These are phyloP conservation scores for Acipenser oxyrinchus DNA, from an alignment of 2,797 vertebrate species.

Conservation along the genomic window DNA sequence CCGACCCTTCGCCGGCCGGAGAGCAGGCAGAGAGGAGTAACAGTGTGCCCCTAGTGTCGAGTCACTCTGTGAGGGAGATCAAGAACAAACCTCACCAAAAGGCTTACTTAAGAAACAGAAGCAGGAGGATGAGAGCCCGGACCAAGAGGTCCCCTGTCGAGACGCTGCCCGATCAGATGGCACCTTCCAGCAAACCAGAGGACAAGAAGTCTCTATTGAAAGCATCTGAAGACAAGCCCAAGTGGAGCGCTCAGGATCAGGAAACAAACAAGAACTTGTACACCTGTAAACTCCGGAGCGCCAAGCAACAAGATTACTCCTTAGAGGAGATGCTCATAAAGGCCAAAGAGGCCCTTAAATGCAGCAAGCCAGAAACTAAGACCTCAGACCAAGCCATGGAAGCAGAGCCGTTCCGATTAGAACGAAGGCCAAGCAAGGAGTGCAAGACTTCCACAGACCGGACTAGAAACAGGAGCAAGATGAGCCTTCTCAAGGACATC, in stretches of 20 bases:
- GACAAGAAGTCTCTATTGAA: slow-evolving; percentile 32
- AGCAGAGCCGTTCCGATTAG: slow-evolving; percentile 16
- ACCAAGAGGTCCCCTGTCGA: too few relatives aligned
- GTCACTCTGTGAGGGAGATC: too few relatives aligned
- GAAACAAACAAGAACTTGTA: slow-evolving; percentile 35
- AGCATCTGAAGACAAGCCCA: slow-evolving; percentile 11
- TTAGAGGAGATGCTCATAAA: slow-evolving; percentile 51
- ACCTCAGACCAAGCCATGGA: slow-evolving; percentile 18
- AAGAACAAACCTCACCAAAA: too few relatives aligned
- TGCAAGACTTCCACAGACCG: slow-evolving; percentile 8
- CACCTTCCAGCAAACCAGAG: slow-evolving; percentile 25
- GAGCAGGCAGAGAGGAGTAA: slow-evolving; percentile 19
- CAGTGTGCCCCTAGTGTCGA: too few relatives aligned
- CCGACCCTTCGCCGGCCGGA: slow-evolving; percentile 13
- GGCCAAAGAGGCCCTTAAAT: slow-evolving; percentile 41
- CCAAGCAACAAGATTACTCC: slow-evolving; percentile 38
- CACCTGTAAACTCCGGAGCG: slow-evolving; percentile 33
- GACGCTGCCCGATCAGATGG: slow-evolving; percentile 16
- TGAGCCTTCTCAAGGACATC: neutral
- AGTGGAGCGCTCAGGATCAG: slow-evolving; percentile 34
- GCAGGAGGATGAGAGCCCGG: too few relatives aligned
- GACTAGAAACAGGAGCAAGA: neutral
- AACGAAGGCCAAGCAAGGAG: slow-evolving; percentile 30
- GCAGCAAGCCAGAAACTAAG: slow-evolving; percentile 30
- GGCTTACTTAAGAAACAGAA: too few relatives aligned